phyloP scores from a whole-genome alignment of 1,140 invertebrate genomes.

The Leptopilina clavipes region DNA sequence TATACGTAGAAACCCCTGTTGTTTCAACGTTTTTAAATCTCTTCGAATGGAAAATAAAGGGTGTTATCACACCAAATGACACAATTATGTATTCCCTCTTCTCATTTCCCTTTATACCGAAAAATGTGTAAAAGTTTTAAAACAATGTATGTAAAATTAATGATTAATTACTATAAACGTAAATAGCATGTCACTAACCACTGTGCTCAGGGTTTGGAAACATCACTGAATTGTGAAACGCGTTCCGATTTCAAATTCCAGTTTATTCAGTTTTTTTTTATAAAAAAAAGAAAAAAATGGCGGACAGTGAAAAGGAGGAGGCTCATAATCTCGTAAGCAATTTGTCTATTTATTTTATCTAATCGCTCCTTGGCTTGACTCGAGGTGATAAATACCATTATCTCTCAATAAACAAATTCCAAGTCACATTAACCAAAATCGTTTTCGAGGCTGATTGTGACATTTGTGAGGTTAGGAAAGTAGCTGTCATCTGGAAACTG shows the following conservation, averaged over 20 bases:
- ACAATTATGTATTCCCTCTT: too few species aligned
- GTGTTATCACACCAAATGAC: too few species aligned
- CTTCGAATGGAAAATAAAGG: too few species aligned
- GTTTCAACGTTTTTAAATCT: too few species aligned
- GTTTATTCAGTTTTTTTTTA: not conserved
- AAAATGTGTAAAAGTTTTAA: too few species aligned
- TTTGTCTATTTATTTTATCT: conserved; percentile 70
- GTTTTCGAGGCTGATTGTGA: not conserved
- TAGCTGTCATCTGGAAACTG: not conserved
- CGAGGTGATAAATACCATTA: conserved; percentile 59
- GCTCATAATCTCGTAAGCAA: conserved; percentile 86
- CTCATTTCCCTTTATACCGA: too few species aligned
- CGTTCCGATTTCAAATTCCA: not conserved
- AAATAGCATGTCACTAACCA: too few species aligned
- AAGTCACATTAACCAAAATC: conserved; percentile 39
- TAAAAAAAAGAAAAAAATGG: conserved; percentile 76
- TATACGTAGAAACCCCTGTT: too few species aligned
- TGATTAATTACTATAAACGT: too few species aligned
- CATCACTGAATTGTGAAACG: too few species aligned
- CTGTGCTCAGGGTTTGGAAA: too few species aligned
- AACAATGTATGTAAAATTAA: too few species aligned
- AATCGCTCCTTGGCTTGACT: conserved; percentile 60
- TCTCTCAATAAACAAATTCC: conserved; percentile 58
- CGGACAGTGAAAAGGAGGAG: conserved; percentile 89
- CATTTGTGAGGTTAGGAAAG: conserved; percentile 52